Percentiles rank a stretch among this genome's conserved stretches.
Conservation (phyloP, 2,888 invertebrate genomes). For the Pharmacophagus antenor region DNA sequence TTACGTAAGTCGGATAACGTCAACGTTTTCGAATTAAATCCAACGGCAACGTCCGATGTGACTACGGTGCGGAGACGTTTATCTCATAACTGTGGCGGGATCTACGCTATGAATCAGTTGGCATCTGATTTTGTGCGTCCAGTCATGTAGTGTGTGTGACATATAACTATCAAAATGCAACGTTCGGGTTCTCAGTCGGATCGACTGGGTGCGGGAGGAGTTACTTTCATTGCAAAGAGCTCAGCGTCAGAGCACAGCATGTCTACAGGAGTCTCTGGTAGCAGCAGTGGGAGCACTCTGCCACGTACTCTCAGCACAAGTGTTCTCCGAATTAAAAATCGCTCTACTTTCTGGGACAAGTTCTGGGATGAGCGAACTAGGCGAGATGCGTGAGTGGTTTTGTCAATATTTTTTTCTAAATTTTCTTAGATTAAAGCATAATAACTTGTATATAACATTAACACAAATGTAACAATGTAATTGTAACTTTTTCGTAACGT, state of each 20-base stretch:
- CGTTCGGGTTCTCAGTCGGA: conserved; percentile 82
- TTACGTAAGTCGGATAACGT: conserved; percentile 8
- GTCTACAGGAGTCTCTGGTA: conserved; percentile 75
- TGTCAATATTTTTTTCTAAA: background rate
- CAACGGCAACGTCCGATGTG: conserved; percentile 31
- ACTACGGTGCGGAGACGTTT: conserved; percentile 36
- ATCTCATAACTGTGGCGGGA: conserved; percentile 38
- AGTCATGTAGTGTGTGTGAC: conserved; percentile 45
- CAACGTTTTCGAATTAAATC: conserved; percentile 6
- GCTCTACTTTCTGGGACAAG: conserved; percentile 92
- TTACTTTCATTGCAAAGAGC: conserved; percentile 66
- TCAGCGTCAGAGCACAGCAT: conserved; percentile 77
- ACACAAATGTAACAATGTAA: too few relatives aligned
- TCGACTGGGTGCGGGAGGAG: conserved; percentile 67
- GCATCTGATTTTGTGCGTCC: conserved; percentile 5
- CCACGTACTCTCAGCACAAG: conserved; percentile 89
- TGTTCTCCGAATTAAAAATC: conserved; percentile 87
- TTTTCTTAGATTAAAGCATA: background rate
- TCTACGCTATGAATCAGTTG: conserved; percentile 35
- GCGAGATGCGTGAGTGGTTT: conserved; percentile 84
- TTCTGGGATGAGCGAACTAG: conserved; percentile 87
- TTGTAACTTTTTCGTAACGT: too few relatives aligned
- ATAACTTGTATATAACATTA: background rate
- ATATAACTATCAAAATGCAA: conserved; percentile 53
- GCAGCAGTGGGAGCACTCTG: conserved; percentile 75